Base-by-base conservation (phyloP, 2,888 invertebrate genomes). In the Cataglyphis altisquamis region DNA sequence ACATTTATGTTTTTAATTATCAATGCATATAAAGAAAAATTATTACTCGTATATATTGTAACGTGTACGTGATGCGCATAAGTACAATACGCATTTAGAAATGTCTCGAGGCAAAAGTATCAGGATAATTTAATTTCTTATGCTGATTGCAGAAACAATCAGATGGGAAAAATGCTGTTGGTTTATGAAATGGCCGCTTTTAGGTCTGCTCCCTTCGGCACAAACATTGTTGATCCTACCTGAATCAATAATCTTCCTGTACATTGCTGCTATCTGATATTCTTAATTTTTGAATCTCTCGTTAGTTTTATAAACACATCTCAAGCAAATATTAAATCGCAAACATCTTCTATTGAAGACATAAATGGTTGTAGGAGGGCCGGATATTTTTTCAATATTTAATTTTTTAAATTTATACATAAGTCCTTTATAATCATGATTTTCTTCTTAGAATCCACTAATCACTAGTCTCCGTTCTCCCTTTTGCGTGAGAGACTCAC, bases 281-380 rank as follows among this genome's bases (percentile, higher is more conserved):
- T 55, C 84, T 83, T 84, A 82, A 88, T 86, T 86, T 70, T 39
- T 66, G 60, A 82, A 81, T 72, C 68, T 83, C 75, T 83, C 75
- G 80, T 83, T 68, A 45, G 60, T 67, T 64, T 60, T 36, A 67
- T 66, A 77, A 86, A 81, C 66, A 81, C 52, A 80, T 82, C 64
- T 82, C 36, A 73, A 86, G 81, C 83, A 80, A 84, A 87, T 77
- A 66, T 62, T 12, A 48, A 12, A 72, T 39, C 25, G 29, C 18
- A 41, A 60, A 6, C 9, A 8, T 25, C 29, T 29, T n/a, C 8
- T 29, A 32, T 45, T 18, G 62, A n/a, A 62, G 29, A 32, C 3
- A n/a, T 4, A 45, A 41, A 45, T 62, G 29, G n/a, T 10, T 73
- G 15, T 29, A 4, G 2, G 1, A 52, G 6, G n/a, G 48, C n/a